These are phyloP conservation scores for Creontiades dilutus DNA, from an alignment of 2,888 invertebrate genomes.

Conservation along the genomic window DNA sequence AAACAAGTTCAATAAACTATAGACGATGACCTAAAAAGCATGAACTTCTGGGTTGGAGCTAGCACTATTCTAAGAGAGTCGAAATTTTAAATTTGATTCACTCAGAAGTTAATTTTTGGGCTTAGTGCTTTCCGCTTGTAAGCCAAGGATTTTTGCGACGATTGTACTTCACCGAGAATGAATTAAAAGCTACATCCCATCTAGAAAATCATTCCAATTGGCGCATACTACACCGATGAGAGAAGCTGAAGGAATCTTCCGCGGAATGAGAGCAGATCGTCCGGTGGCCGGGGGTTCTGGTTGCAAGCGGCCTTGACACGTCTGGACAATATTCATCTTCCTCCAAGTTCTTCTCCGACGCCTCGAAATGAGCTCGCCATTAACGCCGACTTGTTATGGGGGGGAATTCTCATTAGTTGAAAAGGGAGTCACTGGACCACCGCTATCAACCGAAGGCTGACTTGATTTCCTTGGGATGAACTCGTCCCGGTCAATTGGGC, in stretches of 20 bases:
- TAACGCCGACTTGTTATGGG: conserved; percentile 6
- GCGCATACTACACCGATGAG: no score
- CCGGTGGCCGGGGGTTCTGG: neutral
- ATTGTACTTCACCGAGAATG: no score
- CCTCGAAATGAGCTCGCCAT: conserved; percentile 7
- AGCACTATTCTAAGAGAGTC: no score
- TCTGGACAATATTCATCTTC: neutral
- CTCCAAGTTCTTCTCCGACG: neutral
- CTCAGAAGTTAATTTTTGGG: no score
- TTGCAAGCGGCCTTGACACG: conserved; percentile 25
- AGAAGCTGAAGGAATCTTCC: neutral
- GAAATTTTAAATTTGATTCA: no score
- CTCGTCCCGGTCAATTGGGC: neutral
- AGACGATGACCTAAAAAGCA: no score
- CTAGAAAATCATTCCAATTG: no score
- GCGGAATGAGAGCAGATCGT: conserved; percentile 5
- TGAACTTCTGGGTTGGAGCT: no score
- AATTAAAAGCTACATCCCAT: no score
- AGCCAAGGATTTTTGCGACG: no score
- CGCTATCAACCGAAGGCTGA: neutral
- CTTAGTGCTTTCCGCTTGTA: no score
- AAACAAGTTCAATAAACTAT: no score
- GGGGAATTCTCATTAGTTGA: conserved; percentile 4
- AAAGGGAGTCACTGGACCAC: neutral
- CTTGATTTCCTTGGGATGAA: neutral